Evolutionary conservation across 2,113 vertebrate species (phyloP).

Genomic region (Neolamprologus falcicula): DNA sequence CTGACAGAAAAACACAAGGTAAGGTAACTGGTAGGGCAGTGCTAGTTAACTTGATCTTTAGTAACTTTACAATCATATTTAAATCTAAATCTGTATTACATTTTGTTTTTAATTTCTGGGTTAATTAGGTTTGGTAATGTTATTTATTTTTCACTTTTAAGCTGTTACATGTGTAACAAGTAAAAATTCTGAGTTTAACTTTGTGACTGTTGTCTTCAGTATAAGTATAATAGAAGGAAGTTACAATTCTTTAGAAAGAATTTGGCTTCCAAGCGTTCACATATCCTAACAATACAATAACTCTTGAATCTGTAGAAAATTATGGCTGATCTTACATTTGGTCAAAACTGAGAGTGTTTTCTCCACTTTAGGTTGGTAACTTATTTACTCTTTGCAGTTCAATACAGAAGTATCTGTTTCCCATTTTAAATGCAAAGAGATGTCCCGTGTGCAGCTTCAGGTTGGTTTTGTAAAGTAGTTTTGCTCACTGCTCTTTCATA

Average conservation of each 20-base stretch:
- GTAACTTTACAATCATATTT: not conserved
- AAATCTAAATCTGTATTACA: not conserved
- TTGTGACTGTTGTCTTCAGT: not conserved
- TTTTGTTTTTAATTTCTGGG: not conserved
- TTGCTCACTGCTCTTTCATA: not conserved
- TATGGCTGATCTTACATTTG: not conserved
- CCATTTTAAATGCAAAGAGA: not conserved
- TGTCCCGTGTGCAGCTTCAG: not conserved
- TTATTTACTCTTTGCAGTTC: not conserved
- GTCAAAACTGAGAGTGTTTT: not conserved
- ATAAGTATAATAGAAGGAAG: not conserved
- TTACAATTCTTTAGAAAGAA: not conserved
- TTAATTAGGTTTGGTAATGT: not conserved
- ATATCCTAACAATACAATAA: not conserved
- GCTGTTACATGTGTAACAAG: not conserved
- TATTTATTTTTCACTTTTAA: not conserved
- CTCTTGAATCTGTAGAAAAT: not conserved
- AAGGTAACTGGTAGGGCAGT: not conserved
- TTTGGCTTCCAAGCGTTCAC: not conserved
- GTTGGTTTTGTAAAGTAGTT: not conserved
- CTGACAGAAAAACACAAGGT: slow-evolving; percentile 24
- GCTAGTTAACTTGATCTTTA: not conserved
- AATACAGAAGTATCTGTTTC: not conserved
- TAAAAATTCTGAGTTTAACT: not conserved
- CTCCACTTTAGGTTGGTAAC: not conserved